Base-by-base conservation (phyloP, 2,797 vertebrate genomes). In the Setipinna tenuifilis region DNA sequence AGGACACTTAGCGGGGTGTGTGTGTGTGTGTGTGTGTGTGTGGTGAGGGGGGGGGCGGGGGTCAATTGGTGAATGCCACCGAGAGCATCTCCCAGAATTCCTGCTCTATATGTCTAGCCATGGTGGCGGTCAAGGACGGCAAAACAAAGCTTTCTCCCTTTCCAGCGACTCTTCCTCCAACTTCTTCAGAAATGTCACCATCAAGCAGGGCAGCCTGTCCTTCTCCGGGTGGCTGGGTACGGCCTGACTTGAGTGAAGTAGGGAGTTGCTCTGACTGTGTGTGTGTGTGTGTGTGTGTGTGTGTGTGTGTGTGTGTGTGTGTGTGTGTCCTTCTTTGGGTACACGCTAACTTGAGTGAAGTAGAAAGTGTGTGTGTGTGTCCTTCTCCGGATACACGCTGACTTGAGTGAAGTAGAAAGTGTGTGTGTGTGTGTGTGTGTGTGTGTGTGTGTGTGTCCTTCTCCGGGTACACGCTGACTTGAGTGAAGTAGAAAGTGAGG, bases 71-170 rank as follows among this genome's bases (percentile, higher is more conserved):
- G 6, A 21, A 21, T 44, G 17, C 71, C 71, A 78, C 71, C 2
- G 71, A 44, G 71, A 44, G 71, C 35, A 21, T 78, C 71, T 78
- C 71, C 71, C 71, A 41, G 71, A 41, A 78, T 44, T 41, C 35
- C 71, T 78, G 71, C 35, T 78, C 71, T 78, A 78, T 21, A 78
- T 78, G 71, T 78, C 71, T 78, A 7, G 17, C 7, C 0, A 9
- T 54, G 50, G 71, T 44, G 16, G 35, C 35, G 35, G 71, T 78
- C 71, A 78, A 78, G 71, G 71, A 11, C 71, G 35, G 1, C 71
- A 78, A 83, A 41, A 59, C 65, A 48, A 44, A 71, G 46, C 41
- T 5, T 48, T 25, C 12, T 23, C 6, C 57, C 19, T 75, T 25
- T 50, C 50, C 82, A 3, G 7, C 4, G 68, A 75, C 31, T 78